Percentiles rank a stretch among this genome's conserved stretches.
phyloP scores from a whole-genome alignment of 1,140 invertebrate genomes.

The Penaeus japonicus region DNA sequence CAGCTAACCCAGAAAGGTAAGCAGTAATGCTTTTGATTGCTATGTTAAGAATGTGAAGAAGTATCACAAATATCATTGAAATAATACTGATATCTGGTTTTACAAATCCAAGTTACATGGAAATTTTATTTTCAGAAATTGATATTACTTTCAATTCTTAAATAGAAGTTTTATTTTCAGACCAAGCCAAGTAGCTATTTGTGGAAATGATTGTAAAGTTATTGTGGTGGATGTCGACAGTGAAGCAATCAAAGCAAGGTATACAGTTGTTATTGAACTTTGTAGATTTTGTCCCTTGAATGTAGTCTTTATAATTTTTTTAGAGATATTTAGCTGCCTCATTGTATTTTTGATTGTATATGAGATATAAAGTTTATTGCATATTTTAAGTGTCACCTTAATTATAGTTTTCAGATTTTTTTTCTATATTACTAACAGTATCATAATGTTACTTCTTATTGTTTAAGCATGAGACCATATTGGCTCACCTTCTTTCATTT shows the following conservation, averaged over 20 bases:
- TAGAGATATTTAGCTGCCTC: no score
- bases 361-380: no score
- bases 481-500: neutral
- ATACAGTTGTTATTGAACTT: neutral
- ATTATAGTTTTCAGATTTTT: no score
- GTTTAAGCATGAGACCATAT: no score
- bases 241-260: constrained; percentile 11
- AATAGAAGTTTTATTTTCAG: constrained; percentile 22
- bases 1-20: constrained; percentile 15
- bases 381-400: no score
- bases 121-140: neutral
- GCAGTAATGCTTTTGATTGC: neutral
- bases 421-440: no score
- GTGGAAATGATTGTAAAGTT: constrained; percentile 39
- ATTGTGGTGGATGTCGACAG: constrained; percentile 23
- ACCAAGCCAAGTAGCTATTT: constrained; percentile 22
- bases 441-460: neutral
- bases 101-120: neutral
- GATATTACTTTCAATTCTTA: neutral
- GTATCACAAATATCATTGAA: neutral
- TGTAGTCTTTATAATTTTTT: no score
- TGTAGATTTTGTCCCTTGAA: neutral
- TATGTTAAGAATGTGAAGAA: neutral
- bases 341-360: no score
- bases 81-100: neutral